These are phyloP conservation scores for Agapostemon virescens DNA, from an alignment of 2,888 invertebrate species.

Conservation along the genomic window DNA sequence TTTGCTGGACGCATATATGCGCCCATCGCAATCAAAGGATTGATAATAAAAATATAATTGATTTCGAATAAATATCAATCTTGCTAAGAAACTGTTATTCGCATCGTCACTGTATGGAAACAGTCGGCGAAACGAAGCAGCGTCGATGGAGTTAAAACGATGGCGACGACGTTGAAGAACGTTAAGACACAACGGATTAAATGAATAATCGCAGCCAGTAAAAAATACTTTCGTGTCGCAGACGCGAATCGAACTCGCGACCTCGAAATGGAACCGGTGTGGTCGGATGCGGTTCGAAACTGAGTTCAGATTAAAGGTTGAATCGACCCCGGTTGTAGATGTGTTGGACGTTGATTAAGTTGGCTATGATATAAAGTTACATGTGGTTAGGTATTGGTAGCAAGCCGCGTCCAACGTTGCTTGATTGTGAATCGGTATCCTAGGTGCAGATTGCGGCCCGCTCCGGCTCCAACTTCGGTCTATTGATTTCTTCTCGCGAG, in stretches of 20 bases:
- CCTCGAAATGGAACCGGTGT: constrained; percentile 37
- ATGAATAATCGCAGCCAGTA: not conserved
- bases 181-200: not conserved
- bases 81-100: too few species aligned
- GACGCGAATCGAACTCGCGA: constrained; percentile 24
- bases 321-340: constrained; percentile 42
- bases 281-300: constrained; percentile 45
- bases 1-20: too few species aligned
- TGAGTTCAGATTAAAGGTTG: constrained; percentile 48
- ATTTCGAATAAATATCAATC: too few species aligned
- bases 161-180: not conserved
- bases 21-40: too few species aligned
- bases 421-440: constrained; percentile 52
- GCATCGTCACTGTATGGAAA: too few species aligned
- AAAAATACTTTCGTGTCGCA: not conserved
- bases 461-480: constrained; percentile 45
- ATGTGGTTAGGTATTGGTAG: constrained; percentile 41
- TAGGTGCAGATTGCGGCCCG: constrained; percentile 56
- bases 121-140: not conserved
- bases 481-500: constrained; percentile 51
- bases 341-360: constrained; percentile 59
- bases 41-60: too few species aligned
- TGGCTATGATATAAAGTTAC: constrained; percentile 58
- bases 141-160: too few species aligned
- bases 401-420: constrained; percentile 28